Base-by-base conservation (phyloP, 2,113 vertebrate species). In the Lamprologus ornatipinnis region DNA sequence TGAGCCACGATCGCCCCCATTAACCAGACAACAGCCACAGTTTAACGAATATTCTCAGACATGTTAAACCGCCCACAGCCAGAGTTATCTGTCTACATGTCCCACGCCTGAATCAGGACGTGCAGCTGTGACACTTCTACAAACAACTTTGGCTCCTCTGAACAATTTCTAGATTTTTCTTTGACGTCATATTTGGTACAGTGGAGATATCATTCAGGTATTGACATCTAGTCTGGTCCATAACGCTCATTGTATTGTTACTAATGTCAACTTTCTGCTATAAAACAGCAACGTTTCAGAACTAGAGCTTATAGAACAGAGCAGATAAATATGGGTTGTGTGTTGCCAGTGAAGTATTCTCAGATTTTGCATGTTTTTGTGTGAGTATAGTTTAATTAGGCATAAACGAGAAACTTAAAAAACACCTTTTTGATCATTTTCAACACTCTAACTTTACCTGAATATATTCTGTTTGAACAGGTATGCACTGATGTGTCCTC, bases 401-500 rank as follows among this genome's bases (percentile, higher is more conserved):
- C 26, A 49, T 47, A 31, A 13, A 68, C 4, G 15, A 78, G 42
- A 75, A 9, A 49, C 23, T 28, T 17, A 28, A 19, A 17, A 49
- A 47, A 12, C 2, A 45, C 13, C 21, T 26, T 80, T 51, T 54
- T 4, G 45, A 51, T 31, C 10, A 5, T 47, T 31, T 78, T 75
- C 23, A 26, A 9, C 15, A 13, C 45, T 15, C 33, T 9, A 26
- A 13, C 26, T 60, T 94, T 92, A 99, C 99, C 99, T 98, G 95
- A 99, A 99, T 60, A 98, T 92, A 57, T 97, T 98, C 96, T 99
- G 99, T 95, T 99, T 99, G 90, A 99, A 99, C 81, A 99, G 98
- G 89, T 99, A 99, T 54, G 99, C 98, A 89, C 98, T 99, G 94
- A 99, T 91, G 91, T 99, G 99, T 85, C 99, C 99, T 65, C 99